Evolutionary conservation across 2,888 invertebrate genomes (phyloP).

Genomic region (Caenorhabditis sp.): DNA sequence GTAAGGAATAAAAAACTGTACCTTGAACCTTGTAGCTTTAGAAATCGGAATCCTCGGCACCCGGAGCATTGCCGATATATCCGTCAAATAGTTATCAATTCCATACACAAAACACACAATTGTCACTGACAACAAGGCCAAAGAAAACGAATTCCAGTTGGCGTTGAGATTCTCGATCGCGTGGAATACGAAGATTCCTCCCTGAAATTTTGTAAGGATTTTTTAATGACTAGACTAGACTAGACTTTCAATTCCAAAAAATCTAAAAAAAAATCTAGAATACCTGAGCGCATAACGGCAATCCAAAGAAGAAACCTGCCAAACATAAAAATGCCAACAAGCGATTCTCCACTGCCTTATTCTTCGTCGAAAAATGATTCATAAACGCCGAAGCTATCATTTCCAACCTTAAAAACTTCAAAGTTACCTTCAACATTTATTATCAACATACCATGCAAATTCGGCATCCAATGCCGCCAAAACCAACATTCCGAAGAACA

Average conservation of each 20-base stretch:
- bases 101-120: slow-evolving; percentile 80
- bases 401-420: slow-evolving; percentile 75
- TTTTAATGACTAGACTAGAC: no score
- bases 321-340: slow-evolving; percentile 76
- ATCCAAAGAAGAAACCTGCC: slow-evolving; percentile 77
- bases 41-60: slow-evolving; percentile 57
- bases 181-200: slow-evolving; percentile 82
- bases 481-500: slow-evolving; percentile 79
- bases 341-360: slow-evolving; percentile 77
- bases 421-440: not conserved
- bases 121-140: slow-evolving; percentile 74
- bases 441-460: slow-evolving; percentile 67
- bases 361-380: slow-evolving; percentile 76
- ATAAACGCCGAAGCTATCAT: slow-evolving; percentile 81
- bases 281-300: slow-evolving; percentile 80
- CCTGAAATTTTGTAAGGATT: no score
- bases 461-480: slow-evolving; percentile 76
- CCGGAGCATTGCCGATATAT: slow-evolving; percentile 74
- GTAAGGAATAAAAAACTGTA: no score
- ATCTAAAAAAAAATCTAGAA: no score
- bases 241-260: no score
- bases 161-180: slow-evolving; percentile 81
- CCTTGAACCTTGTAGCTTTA: slow-evolving; percentile 53
- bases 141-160: slow-evolving; percentile 81
- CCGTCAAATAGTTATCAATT: slow-evolving; percentile 78